Evolutionary conservation across 2,888 invertebrate species (phyloP), one percentile per base, ranked within the genome.

Genomic region (Saturnia pavonia): DNA sequence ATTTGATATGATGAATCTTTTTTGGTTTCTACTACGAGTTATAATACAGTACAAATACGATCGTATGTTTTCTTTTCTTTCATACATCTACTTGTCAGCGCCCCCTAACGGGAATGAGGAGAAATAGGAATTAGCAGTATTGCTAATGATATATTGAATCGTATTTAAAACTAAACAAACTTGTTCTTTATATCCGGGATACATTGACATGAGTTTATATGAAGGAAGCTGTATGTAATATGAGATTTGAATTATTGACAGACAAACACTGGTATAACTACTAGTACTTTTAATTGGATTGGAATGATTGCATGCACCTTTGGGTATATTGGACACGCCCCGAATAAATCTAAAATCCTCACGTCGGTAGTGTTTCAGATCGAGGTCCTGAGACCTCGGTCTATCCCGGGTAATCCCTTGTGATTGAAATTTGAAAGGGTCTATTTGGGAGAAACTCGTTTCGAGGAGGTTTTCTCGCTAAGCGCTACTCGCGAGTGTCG

Each of bases 401-500:
- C 48, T 45, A 9, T 25, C 16, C 9, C 27, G 19, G 25, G 68
- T 25, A 48, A 51, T 45, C 48, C 45, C 48, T 42, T 27, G 27
- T 48, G 48, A 68, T 68, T 51, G 45, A 68, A 40, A 65, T 40
- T 65, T 65, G 6, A 65, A 40, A 65, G 40, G 65, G 65, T 40
- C 40, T 19, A 40, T 65, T 34, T n/a, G 1, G n/a, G 40, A 65
- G 65, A 65, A 65, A 40, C 65, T 65, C 65, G n/a, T 40, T 65
- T 65, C 34, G 34, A 34, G n/a, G 12, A 57, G 57, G 25, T 57
- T 25, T 2, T 1, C 25, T 57, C 22, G 8, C 11, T 57, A 57
- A 63, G 27, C 63, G 7, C 8, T 1, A 63, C 34, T 27, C 8
- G 0, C 54, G 34, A 27, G n/a, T 0, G 12, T 2, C 57, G 4